Evolutionary conservation across 1,140 invertebrate species (phyloP), one percentile per base, ranked within the genome.

Genomic region (Apis cerana): DNA sequence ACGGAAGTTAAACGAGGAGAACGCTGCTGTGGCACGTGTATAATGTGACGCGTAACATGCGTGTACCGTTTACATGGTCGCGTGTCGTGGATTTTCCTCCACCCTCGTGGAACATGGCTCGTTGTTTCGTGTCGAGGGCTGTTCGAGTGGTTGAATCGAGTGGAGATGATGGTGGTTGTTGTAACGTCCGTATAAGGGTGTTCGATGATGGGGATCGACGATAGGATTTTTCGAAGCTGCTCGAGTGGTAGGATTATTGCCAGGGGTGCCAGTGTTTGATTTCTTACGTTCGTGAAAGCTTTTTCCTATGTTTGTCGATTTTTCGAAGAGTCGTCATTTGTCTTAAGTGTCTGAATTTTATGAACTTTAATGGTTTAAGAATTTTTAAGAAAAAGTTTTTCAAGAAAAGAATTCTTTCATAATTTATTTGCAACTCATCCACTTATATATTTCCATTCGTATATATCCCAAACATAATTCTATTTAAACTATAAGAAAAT

Each of bases 51-150:
- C 65, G 75, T 78, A n/a, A 17, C 75, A 77, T 65, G 75, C 75
- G 52, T 75, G 72, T 77, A 33, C 5, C 74, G 48, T 75, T 76
- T 54, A 65, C 27, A 15, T 62, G 10, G 8, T 77, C 64, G 64
- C 75, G 75, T 77, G 75, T 58, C 33, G 1, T 48, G 19, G 13
- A 21, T 48, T 23, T 19, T 33, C 71, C 27, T 61, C 11, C 11
- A n/a, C 5, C 23, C 1, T n/a, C 21, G 10, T 13, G 15, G 23
- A 54, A n/a, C 27, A 56, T n/a, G 9, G 33, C 33, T 21, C 23
- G 61, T 75, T 75, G n/a, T 75, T 75, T 48, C 56, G 58, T 50
- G 71, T 23, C 58, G 43, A 61, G 71, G 9, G 21, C 1, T 12
- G 33, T 21, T 59, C 21, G 54, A 43, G 13, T 10, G 13, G 54